phyloP scores from a whole-genome alignment of 64 coral and sea anemone species.

The Montipora sp. region DNA sequence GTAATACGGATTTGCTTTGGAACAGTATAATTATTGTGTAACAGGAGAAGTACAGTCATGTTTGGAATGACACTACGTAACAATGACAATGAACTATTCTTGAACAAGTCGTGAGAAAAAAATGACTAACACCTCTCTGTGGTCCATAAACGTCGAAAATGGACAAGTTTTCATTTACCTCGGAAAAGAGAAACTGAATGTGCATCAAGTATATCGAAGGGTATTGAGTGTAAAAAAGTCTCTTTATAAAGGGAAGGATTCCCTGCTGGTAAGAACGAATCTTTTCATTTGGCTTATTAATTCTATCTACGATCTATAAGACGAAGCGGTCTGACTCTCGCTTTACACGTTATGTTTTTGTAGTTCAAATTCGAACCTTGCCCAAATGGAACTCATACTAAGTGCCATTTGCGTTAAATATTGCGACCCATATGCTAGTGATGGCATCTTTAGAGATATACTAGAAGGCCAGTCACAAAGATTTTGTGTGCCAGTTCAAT shows the following conservation, averaged over 20 bases:
- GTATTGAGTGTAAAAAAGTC: background rate
- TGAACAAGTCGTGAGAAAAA: background rate
- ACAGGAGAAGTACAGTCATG: no score
- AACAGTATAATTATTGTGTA: no score
- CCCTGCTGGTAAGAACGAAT: background rate
- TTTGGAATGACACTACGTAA: no score
- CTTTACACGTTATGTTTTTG: background rate
- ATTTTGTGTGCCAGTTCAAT: constrained; percentile 5
- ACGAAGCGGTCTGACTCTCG: background rate
- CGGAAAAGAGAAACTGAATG: background rate
- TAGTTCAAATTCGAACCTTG: background rate
- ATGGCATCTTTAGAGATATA: background rate
- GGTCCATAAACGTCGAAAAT: background rate
- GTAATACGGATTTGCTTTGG: no score
- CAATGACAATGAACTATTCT: background rate
- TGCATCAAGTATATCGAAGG: background rate
- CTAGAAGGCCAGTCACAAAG: background rate
- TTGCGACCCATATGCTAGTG: background rate
- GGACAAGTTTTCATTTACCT: background rate
- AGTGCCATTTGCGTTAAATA: background rate
- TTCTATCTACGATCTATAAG: background rate
- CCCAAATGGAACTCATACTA: background rate
- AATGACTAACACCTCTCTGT: background rate
- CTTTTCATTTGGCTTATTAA: background rate
- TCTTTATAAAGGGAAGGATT: background rate